Base-by-base conservation (phyloP, 1,140 invertebrate genomes). In the Ceratosolen fusciceps region DNA sequence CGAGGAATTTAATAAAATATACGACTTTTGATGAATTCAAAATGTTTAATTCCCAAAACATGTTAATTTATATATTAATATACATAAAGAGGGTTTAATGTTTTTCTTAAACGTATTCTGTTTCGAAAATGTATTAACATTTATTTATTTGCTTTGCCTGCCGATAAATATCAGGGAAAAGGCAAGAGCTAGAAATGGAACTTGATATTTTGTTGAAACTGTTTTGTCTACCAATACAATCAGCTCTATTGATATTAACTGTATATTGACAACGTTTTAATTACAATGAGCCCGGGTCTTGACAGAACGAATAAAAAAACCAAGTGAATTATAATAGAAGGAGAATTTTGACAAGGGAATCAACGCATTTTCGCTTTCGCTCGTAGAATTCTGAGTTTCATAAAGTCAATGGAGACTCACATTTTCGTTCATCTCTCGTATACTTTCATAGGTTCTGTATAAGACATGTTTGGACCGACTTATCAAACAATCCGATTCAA, bases 21-120 rank as follows among this genome's bases (percentile, higher is more conserved):
- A 47, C 34, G 26, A 68, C 74, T 72, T 82, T 82, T 73, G 74
- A 73, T 71, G 81, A 83, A 83, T 82, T 81, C 77, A 81, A 82
- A 80, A 82, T 82, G 80, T 83, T 85, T 88, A 87, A 86, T 88
- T 88, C 83, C 87, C 86, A 88, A 88, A 88, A 88, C 87, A 54
- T 68, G n/a, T 74, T 77, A 24, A 43, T 43, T 43, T 77, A 72
- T 80, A 72, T 83, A 74, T 75, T 80, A 75, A 76, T 80, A 76
- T 83, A 82, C 67, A 83, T 80, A 47, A 77, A 81, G 77, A 81
- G 77, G 67, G 56, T 74, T 80, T 47, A 12, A 34, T 58, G 80
- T 73, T 79, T 29, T 74, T 72, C 67, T 39, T 12, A n/a, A 56
- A 39, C 56, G 56, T 31, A 67, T 73, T 58, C 24, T 43, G n/a